Base-by-base conservation (phyloP, 2,113 vertebrate genomes). In the Petrocephalus microphthalmus region DNA sequence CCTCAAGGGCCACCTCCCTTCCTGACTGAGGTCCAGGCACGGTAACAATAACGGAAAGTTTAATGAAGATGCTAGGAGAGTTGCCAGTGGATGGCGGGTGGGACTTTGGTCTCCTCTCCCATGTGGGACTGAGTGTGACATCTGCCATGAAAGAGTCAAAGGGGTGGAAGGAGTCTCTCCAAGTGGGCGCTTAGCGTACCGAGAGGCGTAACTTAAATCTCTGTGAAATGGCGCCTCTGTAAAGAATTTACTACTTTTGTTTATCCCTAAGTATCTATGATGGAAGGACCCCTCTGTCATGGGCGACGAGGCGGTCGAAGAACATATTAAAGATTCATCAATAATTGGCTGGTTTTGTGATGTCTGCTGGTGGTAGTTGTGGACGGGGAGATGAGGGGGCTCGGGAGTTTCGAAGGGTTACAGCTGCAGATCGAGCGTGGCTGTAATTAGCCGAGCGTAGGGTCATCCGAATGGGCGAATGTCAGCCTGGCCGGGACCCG, bases 291-390 rank as follows among this genome's bases (percentile, higher is more conserved):
- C 42, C 49, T 53, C 47, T 78, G 64, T 78, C 64, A 52, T 19
- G 53, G 87, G 67, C 19, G 67, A 87, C 15, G 67, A 78, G 64
- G 82, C 93, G 91, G 91, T 91, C 93, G 93, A 95, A 93, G 91
- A 91, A 51, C 91, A 90, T 94, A 96, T 95, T 95, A 95, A 95
- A 95, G 94, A 95, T 95, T 95, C 93, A 94, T 94, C 93, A 93
- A 94, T 95, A 95, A 95, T 95, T 95, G 94, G 93, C 94, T 91
- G 91, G 92, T 94, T 93, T 91, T 93, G 93, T 91, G 90, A 91
- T 93, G 93, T 94, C 92, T 94, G 93, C 93, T 87, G 71, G 87
- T 2, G 29, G 51, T 86, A 88, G 88, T 91, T 89, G 90, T 89
- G 91, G 91, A 86, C 54, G 74, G 86, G 71, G 37, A 33, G 87